Evolutionary conservation across 2,888 invertebrate species (phyloP), one percentile per base, ranked within the genome.

Genomic region (Boloria euphrosyne): DNA sequence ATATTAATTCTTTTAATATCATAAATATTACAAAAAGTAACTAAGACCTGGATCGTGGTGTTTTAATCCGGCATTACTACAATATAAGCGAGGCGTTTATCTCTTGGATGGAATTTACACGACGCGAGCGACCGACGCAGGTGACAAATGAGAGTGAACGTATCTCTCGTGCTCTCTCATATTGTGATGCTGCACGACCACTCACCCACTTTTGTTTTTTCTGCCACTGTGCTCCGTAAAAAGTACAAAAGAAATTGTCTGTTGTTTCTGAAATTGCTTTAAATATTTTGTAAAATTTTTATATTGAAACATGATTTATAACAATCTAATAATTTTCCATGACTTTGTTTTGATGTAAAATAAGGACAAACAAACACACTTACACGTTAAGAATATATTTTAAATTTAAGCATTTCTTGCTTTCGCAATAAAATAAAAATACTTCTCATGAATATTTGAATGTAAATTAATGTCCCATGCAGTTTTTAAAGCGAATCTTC

Each of bases 81-180:
- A 78, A 80, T 81, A 81, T 83, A 77, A 77, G 80, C 81, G 83
- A 77, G 81, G 82, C 80, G 83, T 87, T 86, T 88, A 89, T 89
- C 88, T 85, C 77, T 74, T 79, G 80, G 80, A 79, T 82, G 83
- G 88, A 89, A 90, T 90, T 86, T 88, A 89, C 90, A 88, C 84
- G 88, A 82, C 83, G 82, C 80, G 78, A 80, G 78, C 84, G 81
- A 83, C 80, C 81, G 85, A 81, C 80, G 77, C 78, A 78, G 79
- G 88, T 90, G 91, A 91, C 91, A 91, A 91, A 91, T 91, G 90
- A 90, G 85, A 77, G 80, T 76, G 80, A 68, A 78, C 84, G 89
- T 90, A 90, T 89, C 90, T 80, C 75, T 73, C 76, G 78, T 55
- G 47, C 60, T 63, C 61, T 55, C 52, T 58, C 58, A 62, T 77